Evolutionary conservation across 2,113 vertebrate genomes (phyloP), one percentile per base, ranked within the genome.

Genomic region (Oreocharis arfaki): DNA sequence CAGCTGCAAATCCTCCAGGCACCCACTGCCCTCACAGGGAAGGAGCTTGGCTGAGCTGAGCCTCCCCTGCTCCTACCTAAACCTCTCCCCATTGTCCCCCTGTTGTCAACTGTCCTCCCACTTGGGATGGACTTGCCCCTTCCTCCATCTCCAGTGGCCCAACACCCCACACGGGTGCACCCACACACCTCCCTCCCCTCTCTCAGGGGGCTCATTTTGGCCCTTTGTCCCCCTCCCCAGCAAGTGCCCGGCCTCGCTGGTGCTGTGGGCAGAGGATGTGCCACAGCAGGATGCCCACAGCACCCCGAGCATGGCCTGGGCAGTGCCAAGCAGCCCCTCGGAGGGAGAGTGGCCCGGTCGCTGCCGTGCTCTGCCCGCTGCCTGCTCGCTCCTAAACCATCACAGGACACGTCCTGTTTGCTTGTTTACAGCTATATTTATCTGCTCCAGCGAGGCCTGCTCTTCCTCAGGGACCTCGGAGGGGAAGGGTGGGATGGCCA

Each of bases 371-470:
- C 86, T 42, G 84, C 69, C 75, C 16, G 4, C 90, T 17, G 85
- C 50, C 82, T 47, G 47, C 68, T 75, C 85, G 68, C 93, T 79
- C 92, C 64, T 26, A 28, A 87, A 83, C n/a, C 90, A 55, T 1
- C 52, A 3, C 70, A 13, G 73, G 82, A 94, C 89, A 81, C 19
- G 90, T 97, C 96, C 95, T 97, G 95, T 97, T 97, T 96, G 94
- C 93, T 97, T 95, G 95, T 96, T 97, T 94, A 96, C 86, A 11
- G 88, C 97, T 97, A 97, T 95, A 96, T 97, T 97, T 97, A 95
- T 97, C 95, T 85, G 71, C 93, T 89, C 74, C 82, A 21, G 46
- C 16, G 41, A 87, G 90, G 92, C 77, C 41, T 7, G 74, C 84
- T 97, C 96, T 97, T 97, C 95, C 96, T 97, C 94, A 96, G 96